phyloP scores from a whole-genome alignment of 2,888 invertebrate species.

The Melanophora roralis region DNA sequence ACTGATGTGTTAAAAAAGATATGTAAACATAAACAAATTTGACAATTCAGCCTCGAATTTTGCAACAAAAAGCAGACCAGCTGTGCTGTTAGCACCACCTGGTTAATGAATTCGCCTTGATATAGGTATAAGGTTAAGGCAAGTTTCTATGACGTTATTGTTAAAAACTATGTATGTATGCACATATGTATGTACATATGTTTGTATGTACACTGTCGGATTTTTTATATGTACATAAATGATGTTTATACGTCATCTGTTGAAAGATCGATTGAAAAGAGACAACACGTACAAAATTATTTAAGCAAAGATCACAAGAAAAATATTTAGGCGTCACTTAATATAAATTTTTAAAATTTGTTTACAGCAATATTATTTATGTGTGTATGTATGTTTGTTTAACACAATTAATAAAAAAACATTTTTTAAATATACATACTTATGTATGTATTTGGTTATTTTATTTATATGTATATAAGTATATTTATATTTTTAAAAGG shows the following conservation, averaged over 20 bases:
- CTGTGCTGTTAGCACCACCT: too few species aligned
- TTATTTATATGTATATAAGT: neutral
- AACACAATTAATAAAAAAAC: neutral
- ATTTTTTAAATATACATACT: neutral
- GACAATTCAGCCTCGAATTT: too few species aligned
- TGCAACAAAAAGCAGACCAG: too few species aligned
- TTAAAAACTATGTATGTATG: neutral
- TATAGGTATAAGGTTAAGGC: too few species aligned
- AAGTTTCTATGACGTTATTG: neutral
- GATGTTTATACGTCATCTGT: neutral
- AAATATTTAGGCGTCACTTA: slow-evolving; percentile 17
- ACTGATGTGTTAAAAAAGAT: too few species aligned
- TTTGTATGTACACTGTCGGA: too few species aligned
- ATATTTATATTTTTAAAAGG: neutral
- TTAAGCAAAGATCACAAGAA: slow-evolving; percentile 1
- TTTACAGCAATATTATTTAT: neutral
- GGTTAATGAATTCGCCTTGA: too few species aligned
- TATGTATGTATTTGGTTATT: neutral
- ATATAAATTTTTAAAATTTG: neutral
- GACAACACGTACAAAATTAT: neutral
- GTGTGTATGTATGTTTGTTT: neutral
- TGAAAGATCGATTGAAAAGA: neutral
- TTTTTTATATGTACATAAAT: neutral
- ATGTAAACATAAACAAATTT: too few species aligned
- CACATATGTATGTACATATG: neutral